A percentile compares a stretch with the other conserved stretches of the same genome.
These are phyloP conservation scores for Promerops cafer DNA, from an alignment of 2,113 vertebrate genomes.

Conservation along the genomic window DNA sequence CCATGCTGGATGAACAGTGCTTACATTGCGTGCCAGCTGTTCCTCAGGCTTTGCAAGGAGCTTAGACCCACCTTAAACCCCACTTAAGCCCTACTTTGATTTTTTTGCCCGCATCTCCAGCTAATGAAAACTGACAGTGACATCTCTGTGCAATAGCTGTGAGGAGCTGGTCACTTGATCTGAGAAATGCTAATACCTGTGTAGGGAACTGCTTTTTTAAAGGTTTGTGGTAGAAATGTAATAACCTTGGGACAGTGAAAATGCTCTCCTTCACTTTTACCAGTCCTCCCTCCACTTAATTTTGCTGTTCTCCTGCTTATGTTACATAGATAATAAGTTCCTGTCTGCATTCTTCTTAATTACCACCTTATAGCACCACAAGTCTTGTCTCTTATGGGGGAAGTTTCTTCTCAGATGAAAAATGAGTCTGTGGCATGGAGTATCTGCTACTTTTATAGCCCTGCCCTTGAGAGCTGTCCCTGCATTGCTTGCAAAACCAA, in stretches of 20 bases:
- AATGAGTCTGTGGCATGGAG: neutral
- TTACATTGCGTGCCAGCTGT: constrained; percentile 20
- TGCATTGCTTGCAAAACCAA: neutral
- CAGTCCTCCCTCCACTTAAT: neutral
- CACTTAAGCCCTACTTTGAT: neutral
- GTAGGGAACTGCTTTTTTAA: neutral
- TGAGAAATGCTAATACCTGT: neutral
- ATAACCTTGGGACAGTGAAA: neutral
- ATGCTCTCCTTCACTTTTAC: neutral
- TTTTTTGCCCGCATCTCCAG: neutral
- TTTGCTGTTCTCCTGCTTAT: neutral
- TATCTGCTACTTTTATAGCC: neutral
- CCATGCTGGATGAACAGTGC: neutral
- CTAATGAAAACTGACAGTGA: neutral
- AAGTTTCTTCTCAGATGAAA: neutral
- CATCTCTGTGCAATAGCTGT: neutral
- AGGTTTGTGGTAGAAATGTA: neutral
- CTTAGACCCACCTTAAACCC: neutral
- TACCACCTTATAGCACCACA: neutral
- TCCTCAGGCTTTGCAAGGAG: neutral
- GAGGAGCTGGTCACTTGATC: neutral
- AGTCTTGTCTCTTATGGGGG: neutral
- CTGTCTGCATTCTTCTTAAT: neutral
- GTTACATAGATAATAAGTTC: neutral
- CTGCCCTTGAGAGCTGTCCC: neutral